Evolutionary conservation across 2,888 invertebrate species (phyloP).

Genomic region (Acleris literana): DNA sequence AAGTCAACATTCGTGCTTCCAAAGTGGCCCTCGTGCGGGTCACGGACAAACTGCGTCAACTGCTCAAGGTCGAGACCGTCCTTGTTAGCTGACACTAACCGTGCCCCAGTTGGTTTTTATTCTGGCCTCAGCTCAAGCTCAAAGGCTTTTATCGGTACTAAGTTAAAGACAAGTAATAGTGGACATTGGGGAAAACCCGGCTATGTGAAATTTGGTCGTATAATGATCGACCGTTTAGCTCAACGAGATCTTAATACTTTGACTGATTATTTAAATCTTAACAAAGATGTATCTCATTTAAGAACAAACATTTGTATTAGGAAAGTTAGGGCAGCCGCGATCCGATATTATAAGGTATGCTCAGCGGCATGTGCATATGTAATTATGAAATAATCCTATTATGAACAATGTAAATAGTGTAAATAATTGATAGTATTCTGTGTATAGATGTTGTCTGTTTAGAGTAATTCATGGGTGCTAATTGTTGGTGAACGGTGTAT

Average conservation of each 20-base stretch:
- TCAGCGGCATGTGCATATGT: conserved; percentile 18
- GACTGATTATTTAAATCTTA: conserved; percentile 72
- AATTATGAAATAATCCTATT: conserved; percentile 37
- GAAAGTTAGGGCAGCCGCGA: conserved; percentile 74
- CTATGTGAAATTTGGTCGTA: conserved; percentile 13
- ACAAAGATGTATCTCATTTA: conserved; percentile 71
- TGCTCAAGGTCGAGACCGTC: conserved; percentile 91
- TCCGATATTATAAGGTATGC: conserved; percentile 40
- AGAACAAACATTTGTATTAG: conserved; percentile 73
- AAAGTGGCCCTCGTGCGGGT: conserved; percentile 92
- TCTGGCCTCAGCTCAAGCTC: not conserved
- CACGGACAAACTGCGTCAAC: conserved; percentile 91
- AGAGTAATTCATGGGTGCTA: conserved; percentile 81
- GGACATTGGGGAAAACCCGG: conserved; percentile 1
- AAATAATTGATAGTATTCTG: conserved; percentile 59
- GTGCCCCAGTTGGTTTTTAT: conserved; percentile 13
- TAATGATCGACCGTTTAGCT: conserved; percentile 49
- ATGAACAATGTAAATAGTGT: conserved; percentile 69
- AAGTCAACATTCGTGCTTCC: conserved; percentile 90
- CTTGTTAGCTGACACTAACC: conserved; percentile 84
- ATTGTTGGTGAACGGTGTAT: conserved; percentile 77
- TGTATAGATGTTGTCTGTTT: conserved; percentile 71
- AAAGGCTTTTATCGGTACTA: too few species aligned
- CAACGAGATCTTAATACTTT: conserved; percentile 69
- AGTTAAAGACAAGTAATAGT: conserved; percentile 1